Evolutionary conservation across 2,888 invertebrate species (phyloP).

Genomic region (Caenorhabditis parvicauda): DNA sequence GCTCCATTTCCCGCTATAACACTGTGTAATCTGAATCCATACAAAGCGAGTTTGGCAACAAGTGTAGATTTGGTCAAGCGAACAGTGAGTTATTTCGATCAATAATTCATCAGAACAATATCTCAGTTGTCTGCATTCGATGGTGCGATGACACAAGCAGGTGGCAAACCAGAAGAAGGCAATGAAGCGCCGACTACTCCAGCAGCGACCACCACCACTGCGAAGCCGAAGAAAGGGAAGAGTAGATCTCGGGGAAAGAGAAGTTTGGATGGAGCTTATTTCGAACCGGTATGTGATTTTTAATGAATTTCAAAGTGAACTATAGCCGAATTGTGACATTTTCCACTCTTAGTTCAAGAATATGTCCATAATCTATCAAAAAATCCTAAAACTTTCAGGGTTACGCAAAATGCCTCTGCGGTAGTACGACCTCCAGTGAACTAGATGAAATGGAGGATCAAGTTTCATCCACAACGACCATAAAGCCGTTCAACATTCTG

Average conservation of each 20-base stretch:
- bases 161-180: conserved; percentile 21
- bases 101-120: neutral
- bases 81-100: conserved; percentile 32
- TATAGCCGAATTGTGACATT: too few relatives aligned
- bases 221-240: conserved; percentile 12
- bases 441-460: conserved; percentile 18
- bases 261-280: conserved; percentile 24
- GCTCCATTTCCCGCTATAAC: conserved; percentile 61
- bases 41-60: conserved; percentile 54
- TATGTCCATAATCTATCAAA: too few relatives aligned
- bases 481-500: conserved; percentile 21
- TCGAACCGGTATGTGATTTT: neutral
- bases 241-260: conserved; percentile 22
- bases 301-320: neutral
- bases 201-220: conserved; percentile 15
- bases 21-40: conserved; percentile 59
- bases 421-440: conserved; percentile 25
- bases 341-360: neutral
- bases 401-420: conserved; percentile 37
- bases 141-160: conserved; percentile 54
- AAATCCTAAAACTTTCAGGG: conserved; percentile 30
- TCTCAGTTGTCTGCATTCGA: conserved; percentile 50
- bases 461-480: conserved; percentile 17
- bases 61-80: conserved; percentile 51
- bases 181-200: conserved; percentile 10